Conservation (phyloP, 2,797 vertebrate species). For the Ateles fusciceps region DNA sequence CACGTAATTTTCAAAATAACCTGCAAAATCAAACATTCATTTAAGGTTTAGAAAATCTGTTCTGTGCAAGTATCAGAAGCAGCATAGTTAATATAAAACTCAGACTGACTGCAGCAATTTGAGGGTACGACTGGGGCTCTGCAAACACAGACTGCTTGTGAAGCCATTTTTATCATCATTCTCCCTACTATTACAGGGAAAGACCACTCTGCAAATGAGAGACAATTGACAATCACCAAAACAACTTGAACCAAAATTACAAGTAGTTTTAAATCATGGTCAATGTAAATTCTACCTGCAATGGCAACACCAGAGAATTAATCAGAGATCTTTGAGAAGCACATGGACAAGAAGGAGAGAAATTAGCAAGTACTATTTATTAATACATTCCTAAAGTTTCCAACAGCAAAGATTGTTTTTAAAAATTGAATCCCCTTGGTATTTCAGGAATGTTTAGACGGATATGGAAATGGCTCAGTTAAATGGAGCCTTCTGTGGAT, state of each 20-base stretch:
- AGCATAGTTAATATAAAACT: conserved; percentile 12
- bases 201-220: not conserved
- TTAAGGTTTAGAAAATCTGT: conserved; percentile 22
- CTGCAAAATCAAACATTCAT: conserved; percentile 9
- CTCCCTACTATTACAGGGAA: not conserved
- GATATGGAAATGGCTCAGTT: conserved; percentile 32
- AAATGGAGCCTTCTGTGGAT: conserved; percentile 10
- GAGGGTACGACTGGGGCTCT: not conserved
- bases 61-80: not conserved
- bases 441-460: conserved; percentile 30
- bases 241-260: conserved; percentile 20
- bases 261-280: not conserved
- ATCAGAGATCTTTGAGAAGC: not conserved
- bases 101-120: not conserved
- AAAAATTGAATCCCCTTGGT: conserved; percentile 2
- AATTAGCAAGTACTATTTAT: conserved; percentile 24
- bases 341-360: not conserved
- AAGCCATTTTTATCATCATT: not conserved
- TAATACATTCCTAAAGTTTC: conserved; percentile 27
- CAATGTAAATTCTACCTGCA: not conserved
- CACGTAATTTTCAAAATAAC: conserved; percentile 30
- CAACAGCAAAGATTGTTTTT: conserved; percentile 32
- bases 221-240: not conserved
- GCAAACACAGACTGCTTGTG: not conserved
- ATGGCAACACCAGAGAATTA: not conserved